phyloP scores from a whole-genome alignment of 2,888 invertebrate species.

The Leucozona laternaria region DNA sequence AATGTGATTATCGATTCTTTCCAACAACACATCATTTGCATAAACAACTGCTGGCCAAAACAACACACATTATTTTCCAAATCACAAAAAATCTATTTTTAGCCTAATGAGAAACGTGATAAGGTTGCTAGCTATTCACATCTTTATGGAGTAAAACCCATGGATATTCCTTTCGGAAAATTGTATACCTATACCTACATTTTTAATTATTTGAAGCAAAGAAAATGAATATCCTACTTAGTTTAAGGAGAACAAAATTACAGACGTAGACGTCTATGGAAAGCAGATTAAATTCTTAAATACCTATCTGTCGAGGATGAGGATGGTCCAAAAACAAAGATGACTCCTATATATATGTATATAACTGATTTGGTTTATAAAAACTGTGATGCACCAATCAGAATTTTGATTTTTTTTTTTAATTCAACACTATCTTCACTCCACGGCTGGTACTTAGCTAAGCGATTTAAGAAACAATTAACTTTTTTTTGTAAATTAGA shows the following conservation, averaged over 20 bases:
- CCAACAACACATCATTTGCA: constrained; percentile 15
- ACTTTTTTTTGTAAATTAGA: background rate
- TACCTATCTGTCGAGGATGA: constrained; percentile 28
- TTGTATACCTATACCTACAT: too few relatives aligned
- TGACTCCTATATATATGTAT: background rate
- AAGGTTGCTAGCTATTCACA: background rate
- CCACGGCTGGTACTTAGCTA: background rate
- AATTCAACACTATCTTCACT: background rate
- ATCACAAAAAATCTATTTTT: constrained; percentile 22
- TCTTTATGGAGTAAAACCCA: constrained; percentile 8
- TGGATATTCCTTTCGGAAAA: background rate
- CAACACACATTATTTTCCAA: constrained; percentile 1
- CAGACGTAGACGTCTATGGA: background rate
- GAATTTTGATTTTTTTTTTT: background rate
- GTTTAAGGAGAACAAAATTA: too few relatives aligned
- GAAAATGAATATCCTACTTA: too few relatives aligned
- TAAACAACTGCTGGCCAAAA: constrained; percentile 29
- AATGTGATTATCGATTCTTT: constrained; percentile 19
- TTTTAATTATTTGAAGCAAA: too few relatives aligned
- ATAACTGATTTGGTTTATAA: background rate
- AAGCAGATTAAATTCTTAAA: background rate
- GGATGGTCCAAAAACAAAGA: constrained; percentile 1
- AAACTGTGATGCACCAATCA: background rate
- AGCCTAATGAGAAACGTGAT: background rate
- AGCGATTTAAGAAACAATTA: background rate